Conservation (phyloP, 2,888 invertebrate genomes). For the Ophonus ardosiacus region DNA sequence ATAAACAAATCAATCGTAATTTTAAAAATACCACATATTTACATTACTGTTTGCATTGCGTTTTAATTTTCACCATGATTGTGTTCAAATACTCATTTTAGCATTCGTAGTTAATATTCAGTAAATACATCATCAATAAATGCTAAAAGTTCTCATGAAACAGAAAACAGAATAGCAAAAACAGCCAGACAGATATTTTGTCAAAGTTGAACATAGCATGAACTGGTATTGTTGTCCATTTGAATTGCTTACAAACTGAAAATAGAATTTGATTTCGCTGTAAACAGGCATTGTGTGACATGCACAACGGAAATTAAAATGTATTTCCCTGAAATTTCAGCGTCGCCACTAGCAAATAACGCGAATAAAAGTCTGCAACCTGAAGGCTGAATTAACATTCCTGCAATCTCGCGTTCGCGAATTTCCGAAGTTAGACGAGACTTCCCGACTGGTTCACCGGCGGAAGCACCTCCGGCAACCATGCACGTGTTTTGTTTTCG, state of each 20-base stretch:
- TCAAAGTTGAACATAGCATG: background rate
- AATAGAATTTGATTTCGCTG: background rate
- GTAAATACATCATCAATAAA: background rate
- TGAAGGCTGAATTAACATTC: background rate
- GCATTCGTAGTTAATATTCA: background rate
- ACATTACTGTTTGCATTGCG: no score
- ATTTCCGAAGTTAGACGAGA: constrained; percentile 9
- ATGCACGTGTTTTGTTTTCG: constrained; percentile 24
- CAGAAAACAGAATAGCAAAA: background rate
- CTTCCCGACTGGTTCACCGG: constrained; percentile 3
- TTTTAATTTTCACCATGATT: no score
- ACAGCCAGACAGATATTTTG: background rate
- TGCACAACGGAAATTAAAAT: constrained; percentile 41
- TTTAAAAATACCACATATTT: no score
- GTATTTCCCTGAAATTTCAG: constrained; percentile 31
- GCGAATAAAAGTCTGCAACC: constrained; percentile 31
- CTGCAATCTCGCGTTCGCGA: constrained; percentile 10
- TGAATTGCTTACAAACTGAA: background rate
- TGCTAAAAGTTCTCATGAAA: background rate
- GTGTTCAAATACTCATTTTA: no score
- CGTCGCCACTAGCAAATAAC: constrained; percentile 8
- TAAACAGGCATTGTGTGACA: constrained; percentile 2
- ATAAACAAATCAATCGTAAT: no score
- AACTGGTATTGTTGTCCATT: background rate
- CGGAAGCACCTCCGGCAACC: background rate